Conservation (phyloP, 2,113 vertebrate genomes). For the Tylochromis polylepis region DNA sequence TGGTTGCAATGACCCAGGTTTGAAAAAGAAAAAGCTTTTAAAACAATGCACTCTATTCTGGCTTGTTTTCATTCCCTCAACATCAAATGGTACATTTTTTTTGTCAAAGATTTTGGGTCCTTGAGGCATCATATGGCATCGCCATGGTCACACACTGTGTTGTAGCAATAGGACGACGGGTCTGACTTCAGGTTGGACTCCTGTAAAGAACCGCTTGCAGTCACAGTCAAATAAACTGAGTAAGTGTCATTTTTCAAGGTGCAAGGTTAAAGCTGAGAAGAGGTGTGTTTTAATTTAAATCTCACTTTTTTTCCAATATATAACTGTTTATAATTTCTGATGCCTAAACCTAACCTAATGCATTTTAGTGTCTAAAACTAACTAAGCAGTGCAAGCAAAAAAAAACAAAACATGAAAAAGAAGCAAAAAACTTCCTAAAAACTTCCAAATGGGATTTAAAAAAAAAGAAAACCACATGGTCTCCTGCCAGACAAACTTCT, state of each 20-base stretch:
- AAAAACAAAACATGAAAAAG: neutral
- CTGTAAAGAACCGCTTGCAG: no score
- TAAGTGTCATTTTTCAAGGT: neutral
- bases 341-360: neutral
- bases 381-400: neutral
- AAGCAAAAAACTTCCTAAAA: neutral
- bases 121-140: neutral
- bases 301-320: neutral
- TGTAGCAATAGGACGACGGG: neutral
- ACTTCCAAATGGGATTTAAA: neutral
- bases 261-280: neutral
- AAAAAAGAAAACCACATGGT: neutral
- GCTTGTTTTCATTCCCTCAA: neutral
- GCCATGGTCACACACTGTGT: neutral
- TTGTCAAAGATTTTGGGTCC: neutral
- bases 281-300: neutral
- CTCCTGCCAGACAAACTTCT: neutral
- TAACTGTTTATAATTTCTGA: neutral
- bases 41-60: neutral
- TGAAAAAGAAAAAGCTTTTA: neutral
- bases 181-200: neutral
- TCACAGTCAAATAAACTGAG: neutral
- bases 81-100: neutral
- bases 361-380: neutral
- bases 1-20: neutral